Conservation (phyloP, 2,797 vertebrate species). For the Heterohyrax brucei region DNA sequence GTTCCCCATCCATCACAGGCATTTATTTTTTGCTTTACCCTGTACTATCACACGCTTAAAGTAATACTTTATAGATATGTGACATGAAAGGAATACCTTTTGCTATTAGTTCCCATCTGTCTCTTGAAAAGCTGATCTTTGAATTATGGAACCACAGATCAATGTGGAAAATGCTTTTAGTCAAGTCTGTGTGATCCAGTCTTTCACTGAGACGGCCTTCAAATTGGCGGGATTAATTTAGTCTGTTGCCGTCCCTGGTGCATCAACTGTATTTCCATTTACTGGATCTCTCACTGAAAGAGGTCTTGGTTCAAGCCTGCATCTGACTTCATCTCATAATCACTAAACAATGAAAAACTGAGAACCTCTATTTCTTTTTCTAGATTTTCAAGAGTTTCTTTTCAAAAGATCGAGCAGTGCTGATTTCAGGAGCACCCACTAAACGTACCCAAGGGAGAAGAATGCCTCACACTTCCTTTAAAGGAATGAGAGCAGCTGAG, state of each 20-base stretch:
- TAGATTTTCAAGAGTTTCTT: not conserved
- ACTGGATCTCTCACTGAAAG: not conserved
- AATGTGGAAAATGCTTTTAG: conserved; percentile 29
- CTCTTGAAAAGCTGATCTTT: conserved; percentile 12
- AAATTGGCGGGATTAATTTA: not conserved
- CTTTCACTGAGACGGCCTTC: not conserved
- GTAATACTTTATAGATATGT: conserved; percentile 68
- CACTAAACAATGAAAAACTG: not conserved
- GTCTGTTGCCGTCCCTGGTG: not conserved
- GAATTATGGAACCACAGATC: not conserved
- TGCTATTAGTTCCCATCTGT: not conserved
- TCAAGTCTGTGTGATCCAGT: not conserved
- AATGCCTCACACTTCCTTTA: not conserved
- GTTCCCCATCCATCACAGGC: conserved; percentile 18
- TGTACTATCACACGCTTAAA: conserved; percentile 68
- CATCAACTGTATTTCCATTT: not conserved
- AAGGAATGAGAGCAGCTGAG: not conserved
- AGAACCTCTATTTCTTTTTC: not conserved
- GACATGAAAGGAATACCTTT: conserved; percentile 50
- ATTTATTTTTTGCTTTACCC: conserved; percentile 71
- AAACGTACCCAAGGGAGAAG: not conserved
- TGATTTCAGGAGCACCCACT: not conserved
- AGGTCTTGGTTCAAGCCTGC: not conserved
- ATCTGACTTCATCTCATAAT: not conserved
- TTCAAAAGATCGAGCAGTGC: not conserved